Evolutionary conservation across 2,888 invertebrate genomes (phyloP).

Genomic region (Agonopterix heracliana): DNA sequence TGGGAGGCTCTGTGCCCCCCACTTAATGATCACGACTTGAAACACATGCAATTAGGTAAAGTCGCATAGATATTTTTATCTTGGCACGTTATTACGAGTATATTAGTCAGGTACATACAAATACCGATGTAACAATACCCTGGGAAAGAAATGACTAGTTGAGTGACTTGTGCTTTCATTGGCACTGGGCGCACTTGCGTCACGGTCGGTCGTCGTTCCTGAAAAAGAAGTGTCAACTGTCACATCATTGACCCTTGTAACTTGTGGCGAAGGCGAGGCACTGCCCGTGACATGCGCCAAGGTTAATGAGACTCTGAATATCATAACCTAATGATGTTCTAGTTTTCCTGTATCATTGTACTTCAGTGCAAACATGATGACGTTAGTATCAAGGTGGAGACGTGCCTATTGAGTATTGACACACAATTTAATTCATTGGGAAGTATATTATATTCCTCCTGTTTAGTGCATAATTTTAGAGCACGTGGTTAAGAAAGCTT

Average conservation of each 20-base stretch:
- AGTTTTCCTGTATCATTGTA: too few relatives aligned
- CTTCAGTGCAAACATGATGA: too few relatives aligned
- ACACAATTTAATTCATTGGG: too few relatives aligned
- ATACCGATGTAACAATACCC: constrained; percentile 23
- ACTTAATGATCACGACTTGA: too few relatives aligned
- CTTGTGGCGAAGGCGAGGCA: constrained; percentile 32
- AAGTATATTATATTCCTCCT: too few relatives aligned
- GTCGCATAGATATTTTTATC: constrained; percentile 31
- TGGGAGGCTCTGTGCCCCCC: too few relatives aligned
- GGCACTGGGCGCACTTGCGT: constrained; percentile 39
- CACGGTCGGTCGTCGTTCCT: constrained; percentile 58
- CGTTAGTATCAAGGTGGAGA: too few relatives aligned
- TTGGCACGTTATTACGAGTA: constrained; percentile 37
- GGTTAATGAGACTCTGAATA: constrained; percentile 18
- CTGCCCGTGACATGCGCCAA: constrained; percentile 13
- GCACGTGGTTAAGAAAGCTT: too few relatives aligned
- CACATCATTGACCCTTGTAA: constrained; percentile 38
- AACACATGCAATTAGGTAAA: background rate
- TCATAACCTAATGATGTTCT: too few relatives aligned
- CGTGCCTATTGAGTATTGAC: too few relatives aligned
- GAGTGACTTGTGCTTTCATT: constrained; percentile 34
- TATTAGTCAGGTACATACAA: constrained; percentile 13
- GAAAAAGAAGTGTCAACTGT: constrained; percentile 40
- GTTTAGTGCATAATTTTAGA: too few relatives aligned
- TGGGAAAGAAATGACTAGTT: constrained; percentile 23